Percentiles rank a stretch among this genome's conserved stretches.
These are phyloP conservation scores for Gymnocypris eckloni DNA, from an alignment of 2,797 vertebrate genomes.

Conservation along the genomic window DNA sequence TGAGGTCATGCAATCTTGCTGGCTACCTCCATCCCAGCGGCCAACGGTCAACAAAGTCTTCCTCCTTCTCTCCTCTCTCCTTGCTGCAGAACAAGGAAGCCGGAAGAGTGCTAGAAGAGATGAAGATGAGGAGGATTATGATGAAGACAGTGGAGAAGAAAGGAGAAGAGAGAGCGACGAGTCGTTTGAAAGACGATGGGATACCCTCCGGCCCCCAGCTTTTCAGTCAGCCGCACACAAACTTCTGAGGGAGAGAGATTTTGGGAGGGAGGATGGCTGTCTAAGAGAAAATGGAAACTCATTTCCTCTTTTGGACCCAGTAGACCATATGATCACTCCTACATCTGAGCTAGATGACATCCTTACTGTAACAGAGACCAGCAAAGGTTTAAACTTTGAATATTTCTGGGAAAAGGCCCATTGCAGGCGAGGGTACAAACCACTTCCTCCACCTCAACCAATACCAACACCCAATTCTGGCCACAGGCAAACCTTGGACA, in stretches of 20 bases:
- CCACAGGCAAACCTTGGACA: slow-evolving; percentile 86
- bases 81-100: slow-evolving; percentile 80
- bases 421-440: slow-evolving; percentile 84
- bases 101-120: slow-evolving; percentile 78
- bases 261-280: slow-evolving; percentile 72
- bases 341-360: slow-evolving; percentile 90
- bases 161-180: slow-evolving; percentile 81
- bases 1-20: slow-evolving; percentile 95
- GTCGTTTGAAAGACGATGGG: slow-evolving; percentile 90
- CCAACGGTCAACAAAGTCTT: slow-evolving; percentile 89
- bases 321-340: slow-evolving; percentile 79
- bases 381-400: slow-evolving; percentile 93
- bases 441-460: slow-evolving; percentile 81
- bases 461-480: slow-evolving; percentile 82
- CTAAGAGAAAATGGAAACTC: slow-evolving; percentile 69
- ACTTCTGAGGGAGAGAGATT: slow-evolving; percentile 80
- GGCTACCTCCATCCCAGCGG: slow-evolving; percentile 87
- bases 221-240: slow-evolving; percentile 76
- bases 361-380: slow-evolving; percentile 92
- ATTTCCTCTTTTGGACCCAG: slow-evolving; percentile 87
- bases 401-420: slow-evolving; percentile 95
- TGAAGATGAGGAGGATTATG: slow-evolving; percentile 82
- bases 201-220: slow-evolving; percentile 81
- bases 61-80: slow-evolving; percentile 89
- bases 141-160: slow-evolving; percentile 75